Base-by-base conservation (phyloP, 1,140 invertebrate species). In the Drosophila auraria region DNA sequence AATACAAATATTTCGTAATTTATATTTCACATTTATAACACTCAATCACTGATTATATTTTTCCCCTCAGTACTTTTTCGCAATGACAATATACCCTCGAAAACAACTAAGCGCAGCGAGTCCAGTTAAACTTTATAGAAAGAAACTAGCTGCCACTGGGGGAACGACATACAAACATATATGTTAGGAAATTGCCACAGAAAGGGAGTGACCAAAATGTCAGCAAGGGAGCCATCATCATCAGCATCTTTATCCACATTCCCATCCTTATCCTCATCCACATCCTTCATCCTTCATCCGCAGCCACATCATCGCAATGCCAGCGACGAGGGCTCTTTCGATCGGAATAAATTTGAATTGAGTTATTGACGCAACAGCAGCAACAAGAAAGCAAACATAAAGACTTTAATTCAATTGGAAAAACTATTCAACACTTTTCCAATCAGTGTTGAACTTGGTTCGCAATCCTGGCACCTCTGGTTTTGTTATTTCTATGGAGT, bases 81-180 rank as follows among this genome's bases (percentile, higher is more conserved):
- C 11, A 11, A 20, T 14, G n/a, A 44, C 15, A 42, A 58, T 58
- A 44, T 42, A 58, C 56, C 38, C 38, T 11, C 36, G 20, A n/a
- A 17, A 38, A 42, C 20, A 20, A 20, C 20, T 25, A 44, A 25
- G 9, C 23, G 14, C 36, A 30, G 3, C 15, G 1, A 30, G 23
- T n/a, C 51, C 14, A 12, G 25, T 23, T 14, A 8, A 64, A 44
- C 17, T 59, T 64, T 42, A n/a, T 58, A 25, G 17, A 17, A 30
- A 23, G 17, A 15, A 27, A 59, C 9, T 73, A 74, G 60, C 77
- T 62, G 73, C 62, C 72, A 69, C 77, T 20, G 60, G 68, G 57
- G 59, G 56, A 71, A 17, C 40, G 57, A 45, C 25, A 65, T 36
- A 36, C 50, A 25, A 60, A 40, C 17, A 72, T 27, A 36, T 42